Conservation (phyloP, 2,888 invertebrate species). For the Drosophila niveifrons region DNA sequence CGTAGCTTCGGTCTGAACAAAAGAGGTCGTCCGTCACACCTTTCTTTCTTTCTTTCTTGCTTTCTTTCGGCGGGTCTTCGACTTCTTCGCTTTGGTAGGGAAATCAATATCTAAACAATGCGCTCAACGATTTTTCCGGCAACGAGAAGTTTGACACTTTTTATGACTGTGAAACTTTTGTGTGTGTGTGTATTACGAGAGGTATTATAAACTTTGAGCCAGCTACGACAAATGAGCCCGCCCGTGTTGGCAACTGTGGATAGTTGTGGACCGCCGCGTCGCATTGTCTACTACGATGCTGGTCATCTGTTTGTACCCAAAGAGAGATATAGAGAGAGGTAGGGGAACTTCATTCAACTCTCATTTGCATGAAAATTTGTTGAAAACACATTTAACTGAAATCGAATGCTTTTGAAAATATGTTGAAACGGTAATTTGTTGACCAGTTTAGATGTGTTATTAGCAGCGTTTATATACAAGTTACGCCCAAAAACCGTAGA, state of each 20-base stretch:
- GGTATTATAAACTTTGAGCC: conserved; percentile 48
- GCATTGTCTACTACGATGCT: conserved; percentile 73
- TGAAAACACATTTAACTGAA: conserved; percentile 73
- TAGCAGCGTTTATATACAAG: conserved; percentile 79
- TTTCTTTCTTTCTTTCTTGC: conserved; percentile 30
- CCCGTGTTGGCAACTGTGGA: conserved; percentile 52
- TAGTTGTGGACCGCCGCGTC: conserved; percentile 69
- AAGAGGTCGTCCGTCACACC: conserved; percentile 77
- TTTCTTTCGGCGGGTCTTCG: neutral
- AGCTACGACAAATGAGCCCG: conserved; percentile 76
- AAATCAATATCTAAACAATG: conserved; percentile 74
- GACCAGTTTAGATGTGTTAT: conserved; percentile 76
- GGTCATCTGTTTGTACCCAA: conserved; percentile 65
- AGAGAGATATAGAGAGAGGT: neutral
- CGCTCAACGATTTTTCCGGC: conserved; percentile 58
- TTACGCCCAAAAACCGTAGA: conserved; percentile 54
- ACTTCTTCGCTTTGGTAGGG: conserved; percentile 9
- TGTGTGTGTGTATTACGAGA: conserved; percentile 42
- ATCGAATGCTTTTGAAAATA: conserved; percentile 61
- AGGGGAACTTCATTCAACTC: conserved; percentile 15
- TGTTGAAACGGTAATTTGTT: conserved; percentile 80
- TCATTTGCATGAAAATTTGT: conserved; percentile 79
- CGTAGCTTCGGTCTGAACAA: conserved; percentile 54
- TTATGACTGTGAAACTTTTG: conserved; percentile 65
- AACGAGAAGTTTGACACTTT: conserved; percentile 70